Evolutionary conservation across 1,140 invertebrate species (phyloP).

Genomic region (Drosophila tristis): DNA sequence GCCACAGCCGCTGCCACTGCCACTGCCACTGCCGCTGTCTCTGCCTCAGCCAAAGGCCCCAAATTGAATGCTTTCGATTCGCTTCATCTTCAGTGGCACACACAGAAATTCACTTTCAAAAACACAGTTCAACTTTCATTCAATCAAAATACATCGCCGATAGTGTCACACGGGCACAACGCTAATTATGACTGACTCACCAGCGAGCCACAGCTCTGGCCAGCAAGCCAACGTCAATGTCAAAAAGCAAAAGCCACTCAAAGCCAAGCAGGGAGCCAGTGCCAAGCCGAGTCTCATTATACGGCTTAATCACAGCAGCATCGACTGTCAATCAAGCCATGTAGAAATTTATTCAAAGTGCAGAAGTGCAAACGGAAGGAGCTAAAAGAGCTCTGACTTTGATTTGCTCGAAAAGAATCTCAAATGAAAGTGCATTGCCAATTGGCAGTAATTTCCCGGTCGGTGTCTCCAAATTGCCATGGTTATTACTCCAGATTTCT

Average conservation of each 20-base stretch:
- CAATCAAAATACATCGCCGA: slow-evolving; percentile 60
- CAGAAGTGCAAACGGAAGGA: background rate
- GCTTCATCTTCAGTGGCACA: slow-evolving; percentile 35
- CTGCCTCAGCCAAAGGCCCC: slow-evolving; percentile 8
- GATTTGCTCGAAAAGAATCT: slow-evolving; percentile 27
- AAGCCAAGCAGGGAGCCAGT: slow-evolving; percentile 19
- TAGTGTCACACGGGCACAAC: slow-evolving; percentile 53
- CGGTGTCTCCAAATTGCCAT: slow-evolving; percentile 34
- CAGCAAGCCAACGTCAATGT: slow-evolving; percentile 32
- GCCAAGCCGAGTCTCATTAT: slow-evolving; percentile 19
- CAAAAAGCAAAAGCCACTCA: slow-evolving; percentile 24
- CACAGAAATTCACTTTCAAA: slow-evolving; percentile 63
- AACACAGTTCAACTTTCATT: slow-evolving; percentile 63
- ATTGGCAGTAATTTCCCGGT: slow-evolving; percentile 11
- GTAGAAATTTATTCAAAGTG: slow-evolving; percentile 53
- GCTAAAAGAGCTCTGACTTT: background rate
- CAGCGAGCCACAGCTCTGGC: background rate
- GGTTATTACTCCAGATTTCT: slow-evolving; percentile 49
- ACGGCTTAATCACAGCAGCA: slow-evolving; percentile 39
- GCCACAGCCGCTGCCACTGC: too few relatives aligned
- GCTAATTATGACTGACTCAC: slow-evolving; percentile 62
- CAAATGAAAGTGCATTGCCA: slow-evolving; percentile 47
- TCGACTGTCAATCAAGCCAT: slow-evolving; percentile 37
- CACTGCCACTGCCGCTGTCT: slow-evolving; percentile 4
- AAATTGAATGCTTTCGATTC: slow-evolving; percentile 30